Evolutionary conservation across 2,888 invertebrate genomes (phyloP).

Genomic region (Andrena fulva): DNA sequence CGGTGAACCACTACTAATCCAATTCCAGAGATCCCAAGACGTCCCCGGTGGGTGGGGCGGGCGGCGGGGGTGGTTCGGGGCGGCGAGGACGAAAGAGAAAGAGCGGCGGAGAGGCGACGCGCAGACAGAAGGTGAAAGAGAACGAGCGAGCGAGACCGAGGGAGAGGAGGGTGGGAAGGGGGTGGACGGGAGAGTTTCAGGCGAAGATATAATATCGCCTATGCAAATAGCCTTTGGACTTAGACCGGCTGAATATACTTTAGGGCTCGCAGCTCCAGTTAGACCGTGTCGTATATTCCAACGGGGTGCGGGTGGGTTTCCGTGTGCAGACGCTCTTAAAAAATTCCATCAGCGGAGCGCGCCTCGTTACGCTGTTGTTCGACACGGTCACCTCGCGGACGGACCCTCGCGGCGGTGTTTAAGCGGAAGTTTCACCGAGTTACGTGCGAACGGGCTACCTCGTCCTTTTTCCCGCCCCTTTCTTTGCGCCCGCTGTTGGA

Average conservation of each 20-base stretch:
- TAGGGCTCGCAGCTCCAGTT: constrained; percentile 72
- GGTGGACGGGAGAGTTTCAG: constrained; percentile 64
- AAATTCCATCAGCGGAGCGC: constrained; percentile 67
- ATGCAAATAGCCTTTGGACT: constrained; percentile 85
- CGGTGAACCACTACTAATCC: constrained; percentile 85
- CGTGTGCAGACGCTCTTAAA: constrained; percentile 58
- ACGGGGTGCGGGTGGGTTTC: constrained; percentile 25
- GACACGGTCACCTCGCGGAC: constrained; percentile 42
- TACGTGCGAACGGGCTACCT: constrained; percentile 46
- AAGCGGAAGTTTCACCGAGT: constrained; percentile 50
- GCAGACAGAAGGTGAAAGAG: constrained; percentile 63
- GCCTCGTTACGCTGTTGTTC: constrained; percentile 60
- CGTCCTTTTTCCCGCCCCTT: not conserved
- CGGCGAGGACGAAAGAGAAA: constrained; percentile 62
- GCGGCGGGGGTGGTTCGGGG: constrained; percentile 23
- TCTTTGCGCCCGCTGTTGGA: not conserved
- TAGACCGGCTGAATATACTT: constrained; percentile 84
- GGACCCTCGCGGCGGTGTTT: constrained; percentile 24
- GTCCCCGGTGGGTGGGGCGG: constrained; percentile 64
- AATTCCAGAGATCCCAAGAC: constrained; percentile 84
- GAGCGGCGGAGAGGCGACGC: constrained; percentile 64
- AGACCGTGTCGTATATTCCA: constrained; percentile 68
- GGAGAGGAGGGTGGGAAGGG: constrained; percentile 50
- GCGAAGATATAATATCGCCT: constrained; percentile 84
- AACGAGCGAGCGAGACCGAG: constrained; percentile 59